phyloP scores from a whole-genome alignment of 2,888 invertebrate species.

The Lasioglossum calceatum region DNA sequence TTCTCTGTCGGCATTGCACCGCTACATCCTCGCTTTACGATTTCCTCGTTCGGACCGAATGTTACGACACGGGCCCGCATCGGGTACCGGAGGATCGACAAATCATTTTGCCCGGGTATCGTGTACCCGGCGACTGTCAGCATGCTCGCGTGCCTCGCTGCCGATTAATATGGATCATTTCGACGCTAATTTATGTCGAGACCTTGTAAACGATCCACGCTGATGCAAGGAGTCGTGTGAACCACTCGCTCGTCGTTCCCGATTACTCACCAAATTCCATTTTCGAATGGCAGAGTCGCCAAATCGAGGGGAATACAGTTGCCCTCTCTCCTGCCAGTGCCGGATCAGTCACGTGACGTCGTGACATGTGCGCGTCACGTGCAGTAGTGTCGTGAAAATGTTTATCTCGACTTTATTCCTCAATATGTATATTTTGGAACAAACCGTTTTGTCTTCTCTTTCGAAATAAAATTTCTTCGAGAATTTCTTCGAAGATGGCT shows the following conservation, averaged over 20 bases:
- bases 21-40: slow-evolving; percentile 57
- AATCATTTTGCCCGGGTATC: slow-evolving; percentile 44
- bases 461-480: too few relatives aligned
- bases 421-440: too few relatives aligned
- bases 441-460: too few relatives aligned
- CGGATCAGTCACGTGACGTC: too few relatives aligned
- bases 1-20: slow-evolving; percentile 22
- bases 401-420: too few relatives aligned
- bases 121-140: slow-evolving; percentile 44
- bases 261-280: not conserved
- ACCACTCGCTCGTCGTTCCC: not conserved
- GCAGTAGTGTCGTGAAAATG: too few relatives aligned
- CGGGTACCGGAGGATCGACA: slow-evolving; percentile 40
- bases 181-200: slow-evolving; percentile 39
- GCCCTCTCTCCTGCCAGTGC: too few relatives aligned
- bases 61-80: slow-evolving; percentile 44
- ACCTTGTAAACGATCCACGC: not conserved
- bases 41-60: slow-evolving; percentile 59
- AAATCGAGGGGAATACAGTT: too few relatives aligned
- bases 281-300: too few relatives aligned
- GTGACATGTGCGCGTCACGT: too few relatives aligned
- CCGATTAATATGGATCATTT: slow-evolving; percentile 55
- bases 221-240: not conserved
- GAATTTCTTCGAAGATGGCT: too few relatives aligned
- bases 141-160: slow-evolving; percentile 24